Base-by-base conservation (phyloP, 2,797 vertebrate genomes). In the Premnoplex brunnescens region DNA sequence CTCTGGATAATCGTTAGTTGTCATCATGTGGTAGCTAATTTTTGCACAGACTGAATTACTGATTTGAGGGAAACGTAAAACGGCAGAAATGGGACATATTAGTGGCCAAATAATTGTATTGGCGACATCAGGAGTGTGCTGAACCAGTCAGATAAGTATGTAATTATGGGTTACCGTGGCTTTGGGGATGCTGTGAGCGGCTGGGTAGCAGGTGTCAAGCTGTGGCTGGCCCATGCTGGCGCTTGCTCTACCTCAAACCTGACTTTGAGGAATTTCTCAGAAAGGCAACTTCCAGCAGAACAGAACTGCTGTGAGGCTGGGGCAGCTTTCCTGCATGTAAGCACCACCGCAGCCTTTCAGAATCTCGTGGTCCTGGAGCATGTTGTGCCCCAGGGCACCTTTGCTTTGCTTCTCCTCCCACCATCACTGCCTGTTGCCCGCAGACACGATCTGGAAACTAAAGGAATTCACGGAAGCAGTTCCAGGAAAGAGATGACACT, bases 281-380 rank as follows among this genome's bases (percentile, higher is more conserved):
- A 74, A 48, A 15, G 37, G 16, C 3, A 12, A 3, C 9, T 39
- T 77, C 44, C 51, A 71, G 18, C 44, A 58, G 72, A 52, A 41
- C 52, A 14, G 68, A 32, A 30, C 7, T 37, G 10, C 77, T 19
- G 51, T 13, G 58, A 48, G 48, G 17, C 60, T 5, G 4, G 52
- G 20, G 6, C 39, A n/a, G 24, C 62, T 79, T 54, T 91, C 12
- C 74, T 3, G 2, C 23, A 0, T 0, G 3, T 4, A 3, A 8
- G 12, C 0, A 1, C 2, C 0, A 2, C 34, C 8, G 34, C 8
- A 26, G 19, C 75, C 34, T 32, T 67, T 51, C 27, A 12, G 63
- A 28, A 19, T 32, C 22, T 22, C 0, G 0, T 15, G 23, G 12
- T 39, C n/a, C 67, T 23, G 87, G 19, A 66, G 37, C 13, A 1